A percentile compares a stretch with the other conserved stretches of the same genome.
phyloP scores from a whole-genome alignment of 2,797 vertebrate genomes.

The Echeneis naucrates region DNA sequence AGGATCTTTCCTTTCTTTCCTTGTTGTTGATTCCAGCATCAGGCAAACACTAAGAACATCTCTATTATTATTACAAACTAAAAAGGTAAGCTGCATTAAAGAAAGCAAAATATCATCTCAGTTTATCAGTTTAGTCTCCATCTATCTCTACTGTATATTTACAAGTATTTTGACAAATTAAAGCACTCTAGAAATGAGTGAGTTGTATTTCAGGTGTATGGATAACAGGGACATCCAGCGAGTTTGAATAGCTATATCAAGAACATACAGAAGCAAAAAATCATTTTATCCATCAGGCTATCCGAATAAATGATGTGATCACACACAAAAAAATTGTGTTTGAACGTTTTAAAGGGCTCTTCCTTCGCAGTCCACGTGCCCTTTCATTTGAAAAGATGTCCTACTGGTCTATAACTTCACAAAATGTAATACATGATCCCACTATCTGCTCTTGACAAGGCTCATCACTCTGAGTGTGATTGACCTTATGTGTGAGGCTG shows the following conservation, averaged over 20 bases:
- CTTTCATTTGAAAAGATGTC: slow-evolving; percentile 34
- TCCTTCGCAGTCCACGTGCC: slow-evolving; percentile 29
- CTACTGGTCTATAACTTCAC: slow-evolving; percentile 25
- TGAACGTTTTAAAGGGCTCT: slow-evolving; percentile 13
- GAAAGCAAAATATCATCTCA: slow-evolving; percentile 24
- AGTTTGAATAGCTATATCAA: slow-evolving; percentile 22
- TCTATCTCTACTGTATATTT: too few species aligned
- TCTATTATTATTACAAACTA: background rate
- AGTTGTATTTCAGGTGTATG: slow-evolving; percentile 13
- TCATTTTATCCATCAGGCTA: slow-evolving; percentile 7
- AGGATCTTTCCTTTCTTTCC: too few species aligned
- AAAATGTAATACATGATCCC: slow-evolving; percentile 16
- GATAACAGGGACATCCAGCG: slow-evolving; percentile 42
- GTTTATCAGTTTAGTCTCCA: too few species aligned
- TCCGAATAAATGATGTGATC: slow-evolving; percentile 18
- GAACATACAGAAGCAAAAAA: slow-evolving; percentile 22
- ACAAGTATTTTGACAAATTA: slow-evolving; percentile 36
- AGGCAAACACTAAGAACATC: background rate
- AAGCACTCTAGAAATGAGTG: slow-evolving; percentile 16
- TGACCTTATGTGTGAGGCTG: background rate
- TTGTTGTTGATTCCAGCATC: background rate
- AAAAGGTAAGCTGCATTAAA: background rate
- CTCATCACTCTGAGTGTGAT: slow-evolving; percentile 23
- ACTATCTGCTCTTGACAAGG: slow-evolving; percentile 21
- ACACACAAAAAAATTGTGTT: slow-evolving; percentile 1